phyloP scores from a whole-genome alignment of 2,888 invertebrate genomes.

The Leptura quadrifasciata region DNA sequence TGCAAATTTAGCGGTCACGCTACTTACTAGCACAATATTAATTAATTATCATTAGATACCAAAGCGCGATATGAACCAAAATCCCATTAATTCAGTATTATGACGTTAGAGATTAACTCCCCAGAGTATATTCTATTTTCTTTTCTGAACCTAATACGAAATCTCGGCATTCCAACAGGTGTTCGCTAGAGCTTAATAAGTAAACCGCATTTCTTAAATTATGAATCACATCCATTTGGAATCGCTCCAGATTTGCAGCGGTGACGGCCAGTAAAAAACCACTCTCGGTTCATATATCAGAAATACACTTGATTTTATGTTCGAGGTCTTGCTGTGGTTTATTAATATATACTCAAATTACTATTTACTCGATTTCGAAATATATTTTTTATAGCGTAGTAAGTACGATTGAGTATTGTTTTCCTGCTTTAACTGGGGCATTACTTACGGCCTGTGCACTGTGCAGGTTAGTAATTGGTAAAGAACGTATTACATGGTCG shows the following conservation, averaged over 20 bases:
- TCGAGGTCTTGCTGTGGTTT: neutral
- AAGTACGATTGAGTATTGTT: constrained; percentile 11
- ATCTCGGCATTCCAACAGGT: constrained; percentile 54
- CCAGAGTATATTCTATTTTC: neutral
- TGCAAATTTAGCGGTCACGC: constrained; percentile 23
- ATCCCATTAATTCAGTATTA: constrained; percentile 31
- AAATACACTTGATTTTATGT: neutral
- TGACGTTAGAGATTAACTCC: constrained; percentile 8
- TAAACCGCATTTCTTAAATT: constrained; percentile 51
- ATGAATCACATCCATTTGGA: constrained; percentile 54
- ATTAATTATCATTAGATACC: constrained; percentile 13
- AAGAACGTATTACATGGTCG: constrained; percentile 16
- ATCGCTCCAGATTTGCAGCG: constrained; percentile 53
- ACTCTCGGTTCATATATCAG: constrained; percentile 38
- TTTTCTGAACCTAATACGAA: constrained; percentile 7
- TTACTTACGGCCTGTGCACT: constrained; percentile 13
- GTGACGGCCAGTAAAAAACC: constrained; percentile 30
- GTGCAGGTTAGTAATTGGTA: neutral
- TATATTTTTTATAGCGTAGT: constrained; percentile 13
- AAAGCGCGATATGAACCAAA: neutral
- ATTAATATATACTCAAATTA: neutral
- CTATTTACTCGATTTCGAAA: neutral
- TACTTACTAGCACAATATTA: constrained; percentile 1
- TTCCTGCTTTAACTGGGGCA: constrained; percentile 27
- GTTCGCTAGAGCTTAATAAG: constrained; percentile 51